A percentile compares a stretch with the other conserved stretches of the same genome.
Conservation (phyloP, 2,797 vertebrate genomes). For the Anomalospiza imberbis region DNA sequence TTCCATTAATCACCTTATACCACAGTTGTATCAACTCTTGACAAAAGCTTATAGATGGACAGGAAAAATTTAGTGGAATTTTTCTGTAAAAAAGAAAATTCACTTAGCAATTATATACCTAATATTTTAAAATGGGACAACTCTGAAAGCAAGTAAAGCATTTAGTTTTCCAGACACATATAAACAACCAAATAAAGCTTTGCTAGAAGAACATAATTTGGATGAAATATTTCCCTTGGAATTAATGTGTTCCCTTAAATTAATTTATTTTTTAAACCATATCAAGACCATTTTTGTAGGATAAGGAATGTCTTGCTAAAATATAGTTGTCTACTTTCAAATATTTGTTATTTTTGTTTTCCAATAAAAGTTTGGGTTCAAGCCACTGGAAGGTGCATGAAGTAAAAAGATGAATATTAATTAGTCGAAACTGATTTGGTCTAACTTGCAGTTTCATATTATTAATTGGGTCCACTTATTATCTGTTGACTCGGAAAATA, state of each 20-base stretch:
- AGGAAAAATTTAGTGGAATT: constrained; percentile 34
- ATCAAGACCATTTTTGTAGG: not conserved
- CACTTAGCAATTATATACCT: constrained; percentile 20
- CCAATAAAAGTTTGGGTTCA: not conserved
- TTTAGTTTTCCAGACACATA: not conserved
- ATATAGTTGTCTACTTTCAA: not conserved
- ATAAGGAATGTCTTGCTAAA: not conserved
- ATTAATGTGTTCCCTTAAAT: not conserved
- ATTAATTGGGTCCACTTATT: not conserved
- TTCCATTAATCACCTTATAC: constrained; percentile 70
- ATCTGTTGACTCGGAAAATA: not conserved
- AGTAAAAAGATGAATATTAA: not conserved
- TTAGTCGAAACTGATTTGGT: not conserved
- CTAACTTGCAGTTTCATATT: not conserved
- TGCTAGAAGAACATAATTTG: not conserved
- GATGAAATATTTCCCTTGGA: not conserved
- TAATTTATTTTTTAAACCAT: not conserved
- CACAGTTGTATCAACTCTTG: constrained; percentile 58
- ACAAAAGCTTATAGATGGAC: constrained; percentile 50
- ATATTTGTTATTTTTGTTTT: not conserved
- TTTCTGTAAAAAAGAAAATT: constrained; percentile 23
- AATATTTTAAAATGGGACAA: constrained; percentile 39
- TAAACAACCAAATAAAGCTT: not conserved
- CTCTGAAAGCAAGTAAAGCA: constrained; percentile 7
- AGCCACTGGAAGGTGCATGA: not conserved